Percentiles rank a stretch among this genome's conserved stretches.
phyloP scores from a whole-genome alignment of 2,888 invertebrate genomes.

The Acrocyrtus sp. region DNA sequence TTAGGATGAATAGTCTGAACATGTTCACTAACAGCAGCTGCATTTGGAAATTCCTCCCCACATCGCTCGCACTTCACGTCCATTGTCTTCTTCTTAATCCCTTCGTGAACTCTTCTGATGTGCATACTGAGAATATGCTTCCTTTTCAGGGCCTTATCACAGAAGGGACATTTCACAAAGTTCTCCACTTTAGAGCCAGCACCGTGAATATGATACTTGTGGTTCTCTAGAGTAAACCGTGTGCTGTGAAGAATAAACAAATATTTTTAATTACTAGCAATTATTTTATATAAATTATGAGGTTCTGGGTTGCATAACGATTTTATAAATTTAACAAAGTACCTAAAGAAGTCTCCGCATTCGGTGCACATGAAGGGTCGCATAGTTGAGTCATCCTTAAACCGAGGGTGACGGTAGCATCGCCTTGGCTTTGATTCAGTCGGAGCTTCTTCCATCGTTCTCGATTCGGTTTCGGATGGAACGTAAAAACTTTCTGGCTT shows the following conservation, averaged over 20 bases:
- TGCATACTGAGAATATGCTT: not conserved
- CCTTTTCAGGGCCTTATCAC: slow-evolving; percentile 19
- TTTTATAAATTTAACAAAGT: no score
- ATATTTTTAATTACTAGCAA: no score
- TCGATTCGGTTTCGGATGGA: no score
- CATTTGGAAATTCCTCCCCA: slow-evolving; percentile 4
- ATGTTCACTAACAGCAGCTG: not conserved
- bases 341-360: no score
- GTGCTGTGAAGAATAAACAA: no score
- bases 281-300: no score
- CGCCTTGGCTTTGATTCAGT: no score
- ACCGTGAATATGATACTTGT: slow-evolving; percentile 25
- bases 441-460: no score
- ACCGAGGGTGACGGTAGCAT: no score
- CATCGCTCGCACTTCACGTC: slow-evolving; percentile 17
- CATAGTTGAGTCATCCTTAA: no score
- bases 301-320: no score
- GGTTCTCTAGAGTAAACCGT: slow-evolving; percentile 16
- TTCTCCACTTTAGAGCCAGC: slow-evolving; percentile 16
- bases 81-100: not conserved
- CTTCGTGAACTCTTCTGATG: slow-evolving; percentile 6
- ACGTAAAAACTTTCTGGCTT: not conserved
- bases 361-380: no score
- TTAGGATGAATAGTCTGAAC: slow-evolving; percentile 8
- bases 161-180: slow-evolving; percentile 9